Evolutionary conservation across 2,113 vertebrate species (phyloP).

Genomic region (Anoura caudifer): DNA sequence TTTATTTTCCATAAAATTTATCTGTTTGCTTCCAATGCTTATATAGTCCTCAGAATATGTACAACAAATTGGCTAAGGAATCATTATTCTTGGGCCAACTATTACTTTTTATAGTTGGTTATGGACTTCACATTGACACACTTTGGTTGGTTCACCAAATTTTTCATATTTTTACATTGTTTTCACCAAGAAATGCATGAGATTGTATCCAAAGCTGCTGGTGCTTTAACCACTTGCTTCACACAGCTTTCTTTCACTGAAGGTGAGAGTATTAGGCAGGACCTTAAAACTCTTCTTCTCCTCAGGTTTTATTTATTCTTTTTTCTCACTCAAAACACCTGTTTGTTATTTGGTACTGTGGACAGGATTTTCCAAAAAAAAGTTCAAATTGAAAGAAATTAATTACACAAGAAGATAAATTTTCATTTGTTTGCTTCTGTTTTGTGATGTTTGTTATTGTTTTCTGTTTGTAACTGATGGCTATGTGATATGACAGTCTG

Average conservation of each 20-base stretch:
- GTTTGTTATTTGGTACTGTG: background rate
- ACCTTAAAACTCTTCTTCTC: background rate
- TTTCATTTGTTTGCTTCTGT: background rate
- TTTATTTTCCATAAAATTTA: conserved; percentile 11
- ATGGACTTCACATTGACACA: background rate
- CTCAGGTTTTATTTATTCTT: background rate
- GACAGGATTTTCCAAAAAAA: background rate
- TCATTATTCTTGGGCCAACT: background rate
- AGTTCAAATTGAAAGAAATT: background rate
- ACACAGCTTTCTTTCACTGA: background rate
- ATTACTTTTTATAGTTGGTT: background rate
- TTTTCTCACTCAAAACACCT: background rate
- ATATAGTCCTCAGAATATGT: conserved; percentile 67
- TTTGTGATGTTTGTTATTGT: background rate
- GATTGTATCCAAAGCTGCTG: background rate
- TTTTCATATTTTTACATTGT: background rate
- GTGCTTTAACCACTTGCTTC: background rate
- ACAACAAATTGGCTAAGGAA: background rate
- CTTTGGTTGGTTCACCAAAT: background rate
- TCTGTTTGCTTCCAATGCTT: background rate
- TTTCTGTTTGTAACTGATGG: background rate
- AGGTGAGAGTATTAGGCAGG: background rate
- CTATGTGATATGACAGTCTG: background rate
- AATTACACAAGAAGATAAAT: background rate
- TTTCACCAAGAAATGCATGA: background rate